Percentiles rank a stretch among this genome's conserved stretches.
phyloP scores from a whole-genome alignment of 2,888 invertebrate species.

The Timandra comae region DNA sequence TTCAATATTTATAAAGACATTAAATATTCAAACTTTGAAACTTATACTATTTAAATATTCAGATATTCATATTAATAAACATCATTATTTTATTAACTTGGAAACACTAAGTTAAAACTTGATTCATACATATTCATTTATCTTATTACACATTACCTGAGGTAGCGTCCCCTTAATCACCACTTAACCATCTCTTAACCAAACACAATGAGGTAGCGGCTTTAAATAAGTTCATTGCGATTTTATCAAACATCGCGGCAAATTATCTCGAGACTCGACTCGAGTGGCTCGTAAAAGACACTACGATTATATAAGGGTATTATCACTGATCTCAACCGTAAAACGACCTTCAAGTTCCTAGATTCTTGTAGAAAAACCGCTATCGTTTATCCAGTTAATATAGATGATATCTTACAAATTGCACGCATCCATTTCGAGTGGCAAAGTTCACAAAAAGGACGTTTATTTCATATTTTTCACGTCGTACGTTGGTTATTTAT shows the following conservation, averaged over 20 bases:
- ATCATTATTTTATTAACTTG: no score
- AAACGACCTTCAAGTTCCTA: conserved; percentile 42
- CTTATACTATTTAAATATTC: no score
- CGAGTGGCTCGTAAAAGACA: conserved; percentile 54
- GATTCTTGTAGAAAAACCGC: conserved; percentile 35
- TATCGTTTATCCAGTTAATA: conserved; percentile 24
- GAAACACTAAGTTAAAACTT: no score
- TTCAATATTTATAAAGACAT: conserved; percentile 22
- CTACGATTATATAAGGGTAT: conserved; percentile 56
- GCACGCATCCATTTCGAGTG: no score
- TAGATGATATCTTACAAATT: neutral
- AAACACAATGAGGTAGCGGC: conserved; percentile 42
- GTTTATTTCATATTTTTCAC: no score
- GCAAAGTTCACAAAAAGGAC: no score
- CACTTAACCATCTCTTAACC: conserved; percentile 44
- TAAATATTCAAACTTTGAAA: no score
- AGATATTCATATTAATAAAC: no score
- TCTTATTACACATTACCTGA: no score
- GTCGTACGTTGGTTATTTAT: conserved; percentile 19
- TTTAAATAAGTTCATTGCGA: conserved; percentile 44
- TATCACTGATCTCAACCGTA: conserved; percentile 57
- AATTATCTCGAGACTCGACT: conserved; percentile 49
- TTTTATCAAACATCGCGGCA: conserved; percentile 57
- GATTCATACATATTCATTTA: no score
- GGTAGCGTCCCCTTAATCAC: conserved; percentile 25